Evolutionary conservation across 1,140 invertebrate species (phyloP).

Genomic region (Pararge aegeria): DNA sequence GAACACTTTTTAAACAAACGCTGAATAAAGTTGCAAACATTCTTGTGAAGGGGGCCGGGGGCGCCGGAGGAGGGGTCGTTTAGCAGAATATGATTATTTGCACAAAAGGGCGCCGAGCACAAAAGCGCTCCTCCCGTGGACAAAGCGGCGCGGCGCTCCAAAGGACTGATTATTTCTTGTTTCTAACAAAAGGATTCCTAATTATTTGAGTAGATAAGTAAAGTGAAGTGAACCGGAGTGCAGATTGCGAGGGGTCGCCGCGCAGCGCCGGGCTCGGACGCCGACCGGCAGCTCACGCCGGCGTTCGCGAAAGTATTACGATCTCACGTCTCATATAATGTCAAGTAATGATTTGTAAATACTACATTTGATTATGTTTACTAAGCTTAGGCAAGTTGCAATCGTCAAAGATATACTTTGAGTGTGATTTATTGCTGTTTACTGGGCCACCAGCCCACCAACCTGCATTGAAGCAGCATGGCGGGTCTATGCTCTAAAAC

Average conservation of each 20-base stretch:
- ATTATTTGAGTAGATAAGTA: slow-evolving; percentile 49
- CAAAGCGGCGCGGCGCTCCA: slow-evolving; percentile 46
- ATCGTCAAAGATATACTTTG: too few relatives aligned
- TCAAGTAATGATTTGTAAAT: too few relatives aligned
- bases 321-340: too few relatives aligned
- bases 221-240: slow-evolving; percentile 31
- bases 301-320: too few relatives aligned
- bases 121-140: slow-evolving; percentile 41
- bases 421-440: too few relatives aligned
- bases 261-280: slow-evolving; percentile 4
- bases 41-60: neutral
- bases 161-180: slow-evolving; percentile 60
- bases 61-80: slow-evolving; percentile 8
- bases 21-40: slow-evolving; percentile 35
- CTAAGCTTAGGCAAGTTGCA: too few relatives aligned
- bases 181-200: slow-evolving; percentile 55
- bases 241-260: neutral
- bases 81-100: slow-evolving; percentile 55
- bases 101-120: slow-evolving; percentile 43
- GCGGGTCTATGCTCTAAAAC: too few relatives aligned
- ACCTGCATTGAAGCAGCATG: too few relatives aligned
- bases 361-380: too few relatives aligned
- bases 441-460: too few relatives aligned
- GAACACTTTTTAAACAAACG: slow-evolving; percentile 26
- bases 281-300: too few relatives aligned